A percentile compares a stretch with the other conserved stretches of the same genome.
phyloP scores from a whole-genome alignment of 2,888 invertebrate species.

The Iselma pallidipennis region DNA sequence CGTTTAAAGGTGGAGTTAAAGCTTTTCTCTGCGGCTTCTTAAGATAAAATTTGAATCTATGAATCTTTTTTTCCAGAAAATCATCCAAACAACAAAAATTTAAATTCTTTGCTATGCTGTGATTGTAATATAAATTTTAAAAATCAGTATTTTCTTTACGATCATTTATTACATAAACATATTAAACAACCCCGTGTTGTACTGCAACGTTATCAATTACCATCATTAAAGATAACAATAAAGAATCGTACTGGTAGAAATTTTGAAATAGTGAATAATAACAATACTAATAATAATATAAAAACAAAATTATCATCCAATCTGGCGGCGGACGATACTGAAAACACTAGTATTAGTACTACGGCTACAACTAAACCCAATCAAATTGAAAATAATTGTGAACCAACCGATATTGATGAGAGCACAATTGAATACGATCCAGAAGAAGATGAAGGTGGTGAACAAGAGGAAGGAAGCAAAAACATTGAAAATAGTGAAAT shows the following conservation, averaged over 20 bases:
- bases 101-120: constrained; percentile 52
- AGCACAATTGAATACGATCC: not conserved
- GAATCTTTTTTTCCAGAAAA: constrained; percentile 12
- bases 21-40: too few relatives aligned
- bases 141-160: constrained; percentile 57
- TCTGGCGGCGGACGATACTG: constrained; percentile 25
- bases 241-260: constrained; percentile 49
- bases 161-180: constrained; percentile 62
- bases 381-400: not conserved
- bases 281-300: constrained; percentile 4
- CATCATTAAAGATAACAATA: constrained; percentile 58
- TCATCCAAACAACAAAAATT: constrained; percentile 28
- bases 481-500: constrained; percentile 9
- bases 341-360: not conserved
- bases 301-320: constrained; percentile 20
- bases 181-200: constrained; percentile 61
- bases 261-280: constrained; percentile 50
- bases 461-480: not conserved
- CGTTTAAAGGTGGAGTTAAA: too few relatives aligned
- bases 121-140: constrained; percentile 61
- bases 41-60: too few relatives aligned
- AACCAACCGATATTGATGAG: not conserved
- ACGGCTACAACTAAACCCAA: not conserved
- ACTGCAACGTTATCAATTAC: constrained; percentile 58
- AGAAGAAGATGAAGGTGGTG: constrained; percentile 9